These are phyloP conservation scores for Atrina japonica DNA, from an alignment of 2,888 invertebrate species.

Conservation along the genomic window DNA sequence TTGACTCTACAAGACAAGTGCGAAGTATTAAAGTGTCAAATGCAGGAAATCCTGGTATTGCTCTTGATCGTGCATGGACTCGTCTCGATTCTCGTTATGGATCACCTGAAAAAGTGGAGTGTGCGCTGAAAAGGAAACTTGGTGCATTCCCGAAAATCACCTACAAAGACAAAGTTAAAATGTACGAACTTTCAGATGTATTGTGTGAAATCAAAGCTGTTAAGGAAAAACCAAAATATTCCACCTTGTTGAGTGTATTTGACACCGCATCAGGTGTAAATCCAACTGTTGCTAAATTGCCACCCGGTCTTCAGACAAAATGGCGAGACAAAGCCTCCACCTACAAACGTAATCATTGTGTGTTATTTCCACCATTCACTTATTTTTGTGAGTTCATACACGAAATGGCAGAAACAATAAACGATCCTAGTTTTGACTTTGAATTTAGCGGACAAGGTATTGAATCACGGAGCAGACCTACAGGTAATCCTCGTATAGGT, in stretches of 20 bases:
- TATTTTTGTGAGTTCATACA: slow-evolving; percentile 20
- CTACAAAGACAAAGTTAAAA: slow-evolving; percentile 16
- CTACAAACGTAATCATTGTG: slow-evolving; percentile 5
- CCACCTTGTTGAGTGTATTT: slow-evolving; percentile 12
- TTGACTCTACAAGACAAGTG: slow-evolving; percentile 22
- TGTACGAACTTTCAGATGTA: slow-evolving; percentile 20
- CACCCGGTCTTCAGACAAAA: slow-evolving; percentile 21
- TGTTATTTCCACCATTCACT: slow-evolving; percentile 14
- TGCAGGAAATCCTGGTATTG: slow-evolving; percentile 3
- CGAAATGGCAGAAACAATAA: slow-evolving; percentile 23
- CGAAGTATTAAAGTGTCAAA: slow-evolving; percentile 19
- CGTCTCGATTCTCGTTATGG: slow-evolving; percentile 20
- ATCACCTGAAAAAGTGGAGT: slow-evolving; percentile 17
- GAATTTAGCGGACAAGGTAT: too few relatives aligned
- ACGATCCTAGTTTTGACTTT: slow-evolving; percentile 29
- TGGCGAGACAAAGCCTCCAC: slow-evolving; percentile 16
- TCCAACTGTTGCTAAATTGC: slow-evolving; percentile 16
- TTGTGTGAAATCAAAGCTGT: slow-evolving; percentile 19
- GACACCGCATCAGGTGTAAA: slow-evolving; percentile 24
- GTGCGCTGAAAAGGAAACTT: slow-evolving; percentile 24
- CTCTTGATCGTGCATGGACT: slow-evolving; percentile 4
- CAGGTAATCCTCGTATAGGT: too few relatives aligned
- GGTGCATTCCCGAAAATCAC: slow-evolving; percentile 4
- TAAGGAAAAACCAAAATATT: slow-evolving; percentile 9
- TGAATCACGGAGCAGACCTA: too few relatives aligned